Conservation (phyloP, 2,797 vertebrate genomes). For the Oreortyx pictus region DNA sequence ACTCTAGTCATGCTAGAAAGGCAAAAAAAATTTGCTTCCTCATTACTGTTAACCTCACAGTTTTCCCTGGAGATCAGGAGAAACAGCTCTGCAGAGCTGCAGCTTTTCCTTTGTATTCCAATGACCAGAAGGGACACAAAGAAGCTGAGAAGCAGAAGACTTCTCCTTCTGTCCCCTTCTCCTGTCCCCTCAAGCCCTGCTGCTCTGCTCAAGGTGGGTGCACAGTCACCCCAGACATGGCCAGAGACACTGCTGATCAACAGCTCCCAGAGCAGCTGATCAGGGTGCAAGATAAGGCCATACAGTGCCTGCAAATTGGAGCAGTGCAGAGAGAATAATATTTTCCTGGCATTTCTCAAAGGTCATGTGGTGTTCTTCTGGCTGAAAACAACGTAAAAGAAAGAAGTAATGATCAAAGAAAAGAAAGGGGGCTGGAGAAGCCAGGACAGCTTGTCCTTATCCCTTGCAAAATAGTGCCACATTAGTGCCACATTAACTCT, state of each 20-base stretch:
- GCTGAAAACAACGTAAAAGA: constrained; percentile 33
- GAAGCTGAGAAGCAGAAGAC: not conserved
- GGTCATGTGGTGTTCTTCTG: constrained; percentile 36
- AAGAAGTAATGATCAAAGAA: constrained; percentile 35
- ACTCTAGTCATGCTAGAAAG: not conserved
- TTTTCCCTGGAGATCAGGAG: not conserved
- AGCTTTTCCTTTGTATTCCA: not conserved
- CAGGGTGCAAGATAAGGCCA: not conserved
- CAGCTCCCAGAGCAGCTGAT: not conserved
- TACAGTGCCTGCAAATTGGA: not conserved
- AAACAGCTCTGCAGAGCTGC: not conserved
- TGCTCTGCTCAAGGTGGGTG: not conserved
- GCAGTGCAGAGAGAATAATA: constrained; percentile 3
- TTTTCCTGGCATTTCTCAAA: constrained; percentile 66
- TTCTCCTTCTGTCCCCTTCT: not conserved
- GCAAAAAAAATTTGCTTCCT: constrained; percentile 3
- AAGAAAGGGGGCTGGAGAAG: not conserved
- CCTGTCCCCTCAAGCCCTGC: not conserved
- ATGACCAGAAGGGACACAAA: not conserved
- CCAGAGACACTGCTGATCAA: not conserved
- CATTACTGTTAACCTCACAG: not conserved
- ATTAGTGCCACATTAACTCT: constrained; percentile 2
- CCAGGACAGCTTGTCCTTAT: constrained; percentile 25
- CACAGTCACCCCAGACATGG: not conserved
- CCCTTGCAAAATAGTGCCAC: not conserved